Evolutionary conservation across 37 sponge, comb jelly and placozoan species (phyloP).

Genomic region (Diacarnus erythraeanus): DNA sequence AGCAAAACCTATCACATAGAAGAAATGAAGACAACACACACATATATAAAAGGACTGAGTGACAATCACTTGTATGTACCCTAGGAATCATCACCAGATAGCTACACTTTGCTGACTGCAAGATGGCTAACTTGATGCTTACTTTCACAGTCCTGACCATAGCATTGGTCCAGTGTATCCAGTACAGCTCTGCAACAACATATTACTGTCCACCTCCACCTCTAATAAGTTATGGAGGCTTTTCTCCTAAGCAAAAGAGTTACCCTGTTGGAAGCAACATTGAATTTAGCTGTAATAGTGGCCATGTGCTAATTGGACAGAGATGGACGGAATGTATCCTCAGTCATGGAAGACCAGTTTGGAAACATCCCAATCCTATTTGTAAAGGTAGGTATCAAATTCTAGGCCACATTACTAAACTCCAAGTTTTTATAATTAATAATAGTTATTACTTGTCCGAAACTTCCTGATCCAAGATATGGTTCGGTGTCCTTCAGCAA

Average conservation of each 20-base stretch:
- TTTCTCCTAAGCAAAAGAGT: not conserved
- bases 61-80: too few relatives aligned
- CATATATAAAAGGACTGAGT: too few relatives aligned
- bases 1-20: too few relatives aligned
- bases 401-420: not conserved
- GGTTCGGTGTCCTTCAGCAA: not conserved
- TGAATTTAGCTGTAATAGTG: conserved; percentile 31
- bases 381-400: not conserved
- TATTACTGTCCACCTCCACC: not conserved
- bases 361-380: not conserved
- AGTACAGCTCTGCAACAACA: not conserved
- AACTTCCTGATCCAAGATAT: not conserved
- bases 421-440: not conserved
- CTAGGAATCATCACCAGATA: too few relatives aligned
- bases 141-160: not conserved
- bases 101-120: too few relatives aligned
- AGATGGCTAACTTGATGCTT: too few relatives aligned
- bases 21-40: too few relatives aligned
- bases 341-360: not conserved
- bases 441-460: conserved; percentile 1
- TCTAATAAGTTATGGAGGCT: not conserved
- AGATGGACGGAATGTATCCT: not conserved
- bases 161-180: not conserved
- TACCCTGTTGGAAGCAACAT: not conserved
- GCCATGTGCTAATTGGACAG: not conserved